Conservation (phyloP, 2,888 invertebrate genomes). For the Oscheius sp. region DNA sequence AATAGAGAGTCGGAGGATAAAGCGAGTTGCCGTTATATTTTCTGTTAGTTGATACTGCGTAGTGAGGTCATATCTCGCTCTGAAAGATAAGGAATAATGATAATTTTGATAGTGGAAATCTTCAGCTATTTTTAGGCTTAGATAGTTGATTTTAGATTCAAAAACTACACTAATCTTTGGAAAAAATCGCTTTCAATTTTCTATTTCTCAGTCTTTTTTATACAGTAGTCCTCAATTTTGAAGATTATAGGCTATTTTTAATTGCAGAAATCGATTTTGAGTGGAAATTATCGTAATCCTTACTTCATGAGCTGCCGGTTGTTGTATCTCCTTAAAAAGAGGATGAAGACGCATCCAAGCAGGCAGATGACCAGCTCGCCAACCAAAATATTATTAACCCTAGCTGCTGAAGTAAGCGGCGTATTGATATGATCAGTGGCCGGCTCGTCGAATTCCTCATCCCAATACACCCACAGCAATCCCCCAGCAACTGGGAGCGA, state of each 20-base stretch:
- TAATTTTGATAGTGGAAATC: background rate
- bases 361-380: slow-evolving; percentile 2
- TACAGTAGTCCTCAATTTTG: no score
- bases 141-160: background rate
- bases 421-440: slow-evolving; percentile 19
- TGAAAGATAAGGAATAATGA: background rate
- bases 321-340: slow-evolving; percentile 3
- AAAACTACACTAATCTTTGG: background rate
- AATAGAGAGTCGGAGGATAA: slow-evolving; percentile 10
- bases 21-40: slow-evolving; percentile 17
- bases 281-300: no score
- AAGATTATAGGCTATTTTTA: no score
- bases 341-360: background rate
- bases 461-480: background rate
- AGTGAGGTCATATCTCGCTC: slow-evolving; percentile 6
- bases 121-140: background rate
- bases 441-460: slow-evolving; percentile 5
- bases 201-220: background rate
- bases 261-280: no score
- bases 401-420: background rate
- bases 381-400: background rate
- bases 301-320: slow-evolving; percentile 2
- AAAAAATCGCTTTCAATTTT: background rate
- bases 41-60: slow-evolving; percentile 21
- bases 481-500: background rate